phyloP scores from a whole-genome alignment of 2,113 vertebrate genomes.

The Neodontobutis hainanensis region DNA sequence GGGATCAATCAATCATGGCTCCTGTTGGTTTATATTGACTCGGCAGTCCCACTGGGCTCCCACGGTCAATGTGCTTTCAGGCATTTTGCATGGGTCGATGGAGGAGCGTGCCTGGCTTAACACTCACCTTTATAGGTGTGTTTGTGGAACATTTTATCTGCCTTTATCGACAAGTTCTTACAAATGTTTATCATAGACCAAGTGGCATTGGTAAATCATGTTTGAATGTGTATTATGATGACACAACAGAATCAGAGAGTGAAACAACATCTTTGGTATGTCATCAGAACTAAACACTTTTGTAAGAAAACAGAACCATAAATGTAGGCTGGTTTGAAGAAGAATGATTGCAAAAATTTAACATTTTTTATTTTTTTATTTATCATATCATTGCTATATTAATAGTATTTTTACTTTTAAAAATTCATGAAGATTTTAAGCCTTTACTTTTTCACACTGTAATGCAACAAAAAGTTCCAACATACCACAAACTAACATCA shows the following conservation, averaged over 20 bases:
- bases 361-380: too few species aligned
- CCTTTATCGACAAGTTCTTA: slow-evolving; percentile 8
- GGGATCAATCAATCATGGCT: slow-evolving; percentile 74
- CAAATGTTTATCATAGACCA: slow-evolving; percentile 15
- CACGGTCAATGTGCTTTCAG: slow-evolving; percentile 74
- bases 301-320: too few species aligned
- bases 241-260: neutral
- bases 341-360: too few species aligned
- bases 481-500: too few species aligned
- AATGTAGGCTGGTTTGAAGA: too few species aligned
- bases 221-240: slow-evolving; percentile 23
- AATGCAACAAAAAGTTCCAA: too few species aligned
- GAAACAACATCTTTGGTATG: slow-evolving; percentile 1
- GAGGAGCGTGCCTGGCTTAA: slow-evolving; percentile 71
- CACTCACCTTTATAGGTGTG: slow-evolving; percentile 57
- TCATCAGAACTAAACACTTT: neutral
- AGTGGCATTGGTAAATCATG: slow-evolving; percentile 10
- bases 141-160: slow-evolving; percentile 28
- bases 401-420: too few species aligned
- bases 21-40: slow-evolving; percentile 74
- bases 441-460: too few species aligned
- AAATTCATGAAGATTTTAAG: too few species aligned
- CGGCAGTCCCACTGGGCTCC: slow-evolving; percentile 65
- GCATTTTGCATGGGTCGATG: slow-evolving; percentile 74
- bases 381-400: too few species aligned